Percentiles rank a stretch among this genome's conserved stretches.
phyloP scores from a whole-genome alignment of 2,888 invertebrate genomes.

The Automeris io region DNA sequence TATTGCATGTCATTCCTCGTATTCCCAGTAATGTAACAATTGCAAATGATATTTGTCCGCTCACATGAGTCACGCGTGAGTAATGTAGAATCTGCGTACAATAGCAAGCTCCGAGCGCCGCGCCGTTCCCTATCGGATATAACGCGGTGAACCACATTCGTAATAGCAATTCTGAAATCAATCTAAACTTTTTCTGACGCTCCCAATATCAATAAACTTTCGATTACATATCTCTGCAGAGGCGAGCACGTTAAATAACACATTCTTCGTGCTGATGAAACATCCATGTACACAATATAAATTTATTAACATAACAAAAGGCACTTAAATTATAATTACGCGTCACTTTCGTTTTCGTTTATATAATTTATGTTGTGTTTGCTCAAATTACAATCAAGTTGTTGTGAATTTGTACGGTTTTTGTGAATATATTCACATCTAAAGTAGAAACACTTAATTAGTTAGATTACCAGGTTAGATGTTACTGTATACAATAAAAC shows the following conservation, averaged over 20 bases:
- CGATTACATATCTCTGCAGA: slow-evolving; percentile 17
- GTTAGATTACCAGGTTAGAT: no score
- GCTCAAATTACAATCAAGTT: neutral
- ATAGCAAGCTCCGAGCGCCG: slow-evolving; percentile 9
- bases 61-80: slow-evolving; percentile 59
- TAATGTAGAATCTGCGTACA: slow-evolving; percentile 30
- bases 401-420: neutral
- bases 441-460: no score
- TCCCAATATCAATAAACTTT: slow-evolving; percentile 27
- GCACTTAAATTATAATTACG: slow-evolving; percentile 30
- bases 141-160: slow-evolving; percentile 45
- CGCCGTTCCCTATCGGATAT: slow-evolving; percentile 1
- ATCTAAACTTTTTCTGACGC: slow-evolving; percentile 44
- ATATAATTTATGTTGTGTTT: slow-evolving; percentile 17
- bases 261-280: slow-evolving; percentile 4
- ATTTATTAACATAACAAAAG: slow-evolving; percentile 30
- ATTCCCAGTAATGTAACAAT: slow-evolving; percentile 58
- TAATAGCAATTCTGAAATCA: slow-evolving; percentile 54
- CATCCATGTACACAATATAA: slow-evolving; percentile 8
- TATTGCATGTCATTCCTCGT: slow-evolving; percentile 38
- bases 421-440: no score
- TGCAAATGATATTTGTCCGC: slow-evolving; percentile 45
- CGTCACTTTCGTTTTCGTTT: slow-evolving; percentile 34
- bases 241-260: slow-evolving; percentile 5
- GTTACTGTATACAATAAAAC: no score